Conservation (phyloP, 92 coral and sea anemone species). For the Porites rus region DNA sequence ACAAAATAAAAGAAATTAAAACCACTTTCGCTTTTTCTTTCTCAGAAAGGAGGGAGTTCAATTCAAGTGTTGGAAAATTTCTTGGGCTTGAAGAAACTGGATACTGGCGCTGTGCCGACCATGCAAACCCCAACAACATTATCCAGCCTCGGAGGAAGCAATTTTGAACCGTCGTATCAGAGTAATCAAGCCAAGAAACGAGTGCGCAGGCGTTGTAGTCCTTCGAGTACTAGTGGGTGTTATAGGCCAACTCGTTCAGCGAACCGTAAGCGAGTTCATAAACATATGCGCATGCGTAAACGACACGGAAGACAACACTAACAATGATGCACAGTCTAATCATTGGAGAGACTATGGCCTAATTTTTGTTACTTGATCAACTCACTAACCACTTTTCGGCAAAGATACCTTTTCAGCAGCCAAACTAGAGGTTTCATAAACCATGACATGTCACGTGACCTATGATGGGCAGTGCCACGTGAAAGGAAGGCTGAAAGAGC, state of each 20-base stretch:
- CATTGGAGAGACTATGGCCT: too few species aligned
- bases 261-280: background rate
- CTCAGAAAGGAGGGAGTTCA: background rate
- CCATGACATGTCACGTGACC: too few species aligned
- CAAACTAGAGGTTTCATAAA: too few species aligned
- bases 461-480: too few species aligned
- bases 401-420: too few species aligned
- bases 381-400: too few species aligned
- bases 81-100: background rate
- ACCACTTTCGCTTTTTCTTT: background rate
- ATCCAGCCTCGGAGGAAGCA: background rate
- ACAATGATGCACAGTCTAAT: background rate
- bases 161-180: background rate
- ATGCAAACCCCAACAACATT: background rate
- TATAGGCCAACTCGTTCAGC: background rate
- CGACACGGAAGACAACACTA: background rate
- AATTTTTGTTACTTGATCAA: too few species aligned
- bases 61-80: background rate
- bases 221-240: background rate
- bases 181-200: background rate
- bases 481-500: too few species aligned
- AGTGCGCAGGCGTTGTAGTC: slow-evolving; percentile 26
- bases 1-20: too few species aligned
- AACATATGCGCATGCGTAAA: background rate
- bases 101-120: background rate